phyloP scores from a whole-genome alignment of 1,140 invertebrate genomes.

The Dendrolimus punctatus region DNA sequence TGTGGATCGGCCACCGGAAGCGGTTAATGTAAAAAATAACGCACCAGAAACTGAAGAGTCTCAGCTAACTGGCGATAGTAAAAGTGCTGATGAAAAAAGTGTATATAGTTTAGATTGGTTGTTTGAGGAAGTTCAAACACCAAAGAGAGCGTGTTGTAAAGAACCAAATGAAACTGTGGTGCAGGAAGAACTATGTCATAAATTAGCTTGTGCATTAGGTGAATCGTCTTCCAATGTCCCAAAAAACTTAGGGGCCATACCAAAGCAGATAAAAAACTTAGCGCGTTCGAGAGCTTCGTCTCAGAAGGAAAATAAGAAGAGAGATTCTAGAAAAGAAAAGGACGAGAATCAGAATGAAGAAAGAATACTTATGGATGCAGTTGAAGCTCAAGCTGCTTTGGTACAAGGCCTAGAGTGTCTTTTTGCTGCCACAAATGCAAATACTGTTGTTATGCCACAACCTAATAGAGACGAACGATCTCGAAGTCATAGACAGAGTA shows the following conservation, averaged over 20 bases:
- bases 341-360: constrained; percentile 62
- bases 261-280: constrained; percentile 76
- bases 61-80: constrained; percentile 52
- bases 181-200: constrained; percentile 43
- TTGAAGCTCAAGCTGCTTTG: constrained; percentile 67
- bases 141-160: constrained; percentile 19
- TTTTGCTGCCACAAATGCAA: constrained; percentile 66
- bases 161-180: constrained; percentile 22
- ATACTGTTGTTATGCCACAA: constrained; percentile 67
- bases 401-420: constrained; percentile 68
- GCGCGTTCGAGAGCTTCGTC: constrained; percentile 64
- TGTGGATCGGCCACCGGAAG: constrained; percentile 41
- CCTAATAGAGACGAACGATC: constrained; percentile 55
- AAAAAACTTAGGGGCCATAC: constrained; percentile 81
- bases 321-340: constrained; percentile 60
- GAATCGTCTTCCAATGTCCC: constrained; percentile 63
- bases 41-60: constrained; percentile 55
- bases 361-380: constrained; percentile 57
- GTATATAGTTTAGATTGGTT: constrained; percentile 67
- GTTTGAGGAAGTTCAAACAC: constrained; percentile 50
- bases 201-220: constrained; percentile 47
- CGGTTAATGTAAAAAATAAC: constrained; percentile 30
- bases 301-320: constrained; percentile 68
- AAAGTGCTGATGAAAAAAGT: constrained; percentile 62
- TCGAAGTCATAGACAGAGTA: constrained; percentile 54